These are phyloP conservation scores for Eulemur rufifrons DNA, from an alignment of 2,113 vertebrate species.

Conservation along the genomic window DNA sequence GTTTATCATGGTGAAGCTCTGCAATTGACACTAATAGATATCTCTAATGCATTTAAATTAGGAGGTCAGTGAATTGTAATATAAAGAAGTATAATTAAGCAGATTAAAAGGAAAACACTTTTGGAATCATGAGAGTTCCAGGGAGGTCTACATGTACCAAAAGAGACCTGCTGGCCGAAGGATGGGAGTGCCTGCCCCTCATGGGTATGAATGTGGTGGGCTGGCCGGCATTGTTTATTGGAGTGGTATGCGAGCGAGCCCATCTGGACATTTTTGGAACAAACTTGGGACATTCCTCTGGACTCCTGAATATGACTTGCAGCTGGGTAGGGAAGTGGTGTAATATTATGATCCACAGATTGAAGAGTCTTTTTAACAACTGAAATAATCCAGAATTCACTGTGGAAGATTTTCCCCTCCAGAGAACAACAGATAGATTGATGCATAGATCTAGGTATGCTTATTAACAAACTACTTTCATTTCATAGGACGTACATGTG, in stretches of 20 bases:
- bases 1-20: background rate
- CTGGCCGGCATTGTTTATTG: slow-evolving; percentile 47
- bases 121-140: background rate
- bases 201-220: background rate
- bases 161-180: background rate
- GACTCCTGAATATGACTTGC: slow-evolving; percentile 76
- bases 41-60: background rate
- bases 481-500: background rate
- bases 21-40: background rate
- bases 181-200: background rate
- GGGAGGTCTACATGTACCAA: background rate
- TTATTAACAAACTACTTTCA: background rate
- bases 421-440: background rate
- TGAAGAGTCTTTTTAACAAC: slow-evolving; percentile 71
- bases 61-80: background rate
- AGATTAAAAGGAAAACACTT: background rate
- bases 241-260: slow-evolving; percentile 73
- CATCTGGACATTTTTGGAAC: slow-evolving; percentile 84
- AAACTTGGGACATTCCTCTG: slow-evolving; percentile 83
- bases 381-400: slow-evolving; percentile 68
- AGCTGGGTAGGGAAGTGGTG: slow-evolving; percentile 76
- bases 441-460: background rate
- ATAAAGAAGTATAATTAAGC: background rate
- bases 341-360: slow-evolving; percentile 63
- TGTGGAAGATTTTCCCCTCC: background rate